Evolutionary conservation across 1,140 invertebrate species (phyloP), one percentile per base, ranked within the genome.

Genomic region (Drosophila takahashii): DNA sequence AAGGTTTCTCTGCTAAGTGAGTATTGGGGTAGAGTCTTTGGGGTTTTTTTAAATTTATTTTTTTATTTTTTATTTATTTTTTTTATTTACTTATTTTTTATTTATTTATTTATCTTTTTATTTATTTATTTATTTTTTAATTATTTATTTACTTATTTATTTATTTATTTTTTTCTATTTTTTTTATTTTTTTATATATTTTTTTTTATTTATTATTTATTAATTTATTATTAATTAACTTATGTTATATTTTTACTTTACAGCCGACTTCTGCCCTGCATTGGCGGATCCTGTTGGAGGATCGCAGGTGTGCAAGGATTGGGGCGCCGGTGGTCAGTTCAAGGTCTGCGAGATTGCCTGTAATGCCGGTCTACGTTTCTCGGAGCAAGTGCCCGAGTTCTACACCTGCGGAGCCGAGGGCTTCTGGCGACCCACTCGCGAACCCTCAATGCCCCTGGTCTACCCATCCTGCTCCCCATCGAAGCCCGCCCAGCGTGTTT

Each of bases 331-430:
- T 45, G 96, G 97, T n/a, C 97, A 98, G 87, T 98, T 98, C 93
- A 98, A 98, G 92, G 91, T 92, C 18, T 98, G 96, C 92, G 97
- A 97, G 90, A 98, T 99, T 59, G 93, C 95, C 57, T 99, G 98
- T 84, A 96, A 98, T 75, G 89, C 95, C 39, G 97, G 97, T 11
- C 93, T 98, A 1, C 94, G 96, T 75, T 99, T 99, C 93, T 98
- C 97, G 1, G 96, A 98, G 91, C 94, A 95, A 47, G 96, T 98
- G 34, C 97, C 98, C 0, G 96, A 97, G 77, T 99, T 99, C 93
- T 99, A 98, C 89, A 98, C 98, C 6, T 99, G 98, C 91, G 98
- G 97, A 13, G 97, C 97, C 57, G 98, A 99, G 95, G 98, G 98
- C 37, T 98, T 98, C 92, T 99, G 98, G 98, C 94, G 97, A 74